A percentile compares a stretch with the other conserved stretches of the same genome.
Conservation (phyloP, 2,797 vertebrate species). For the Huso huso region DNA sequence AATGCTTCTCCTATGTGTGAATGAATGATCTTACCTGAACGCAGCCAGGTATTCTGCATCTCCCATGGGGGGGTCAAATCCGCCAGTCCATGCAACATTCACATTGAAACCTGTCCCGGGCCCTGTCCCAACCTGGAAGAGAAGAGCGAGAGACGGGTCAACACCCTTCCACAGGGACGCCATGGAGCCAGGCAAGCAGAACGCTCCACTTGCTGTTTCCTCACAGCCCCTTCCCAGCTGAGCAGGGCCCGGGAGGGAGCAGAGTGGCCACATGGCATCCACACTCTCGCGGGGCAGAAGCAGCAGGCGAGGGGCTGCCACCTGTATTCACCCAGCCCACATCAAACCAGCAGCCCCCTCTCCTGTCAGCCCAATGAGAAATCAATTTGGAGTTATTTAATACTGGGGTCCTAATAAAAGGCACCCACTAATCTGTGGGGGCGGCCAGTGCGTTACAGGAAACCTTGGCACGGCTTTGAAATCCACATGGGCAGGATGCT, state of each 20-base stretch:
- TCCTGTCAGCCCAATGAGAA: neutral
- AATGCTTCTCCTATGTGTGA: conserved; percentile 4
- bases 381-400: neutral
- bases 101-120: conserved; percentile 85
- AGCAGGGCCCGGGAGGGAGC: neutral
- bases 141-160: too few species aligned
- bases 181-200: neutral
- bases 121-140: conserved; percentile 74
- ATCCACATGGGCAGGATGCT: conserved; percentile 7
- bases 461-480: neutral
- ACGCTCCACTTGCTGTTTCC: neutral
- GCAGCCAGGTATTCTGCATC: conserved; percentile 90
- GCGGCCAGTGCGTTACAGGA: neutral
- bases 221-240: neutral
- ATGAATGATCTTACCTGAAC: conserved; percentile 67
- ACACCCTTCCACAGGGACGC: neutral
- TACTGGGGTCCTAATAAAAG: neutral
- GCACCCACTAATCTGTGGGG: neutral
- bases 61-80: conserved; percentile 91
- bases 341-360: neutral
- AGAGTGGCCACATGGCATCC: neutral
- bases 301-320: neutral
- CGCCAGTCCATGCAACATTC: conserved; percentile 87
- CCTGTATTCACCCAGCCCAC: too few species aligned
- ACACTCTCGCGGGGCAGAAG: neutral